Evolutionary conservation across 2,113 vertebrate species (phyloP), one percentile per base, ranked within the genome.

Genomic region (Diglossa brunneiventris): DNA sequence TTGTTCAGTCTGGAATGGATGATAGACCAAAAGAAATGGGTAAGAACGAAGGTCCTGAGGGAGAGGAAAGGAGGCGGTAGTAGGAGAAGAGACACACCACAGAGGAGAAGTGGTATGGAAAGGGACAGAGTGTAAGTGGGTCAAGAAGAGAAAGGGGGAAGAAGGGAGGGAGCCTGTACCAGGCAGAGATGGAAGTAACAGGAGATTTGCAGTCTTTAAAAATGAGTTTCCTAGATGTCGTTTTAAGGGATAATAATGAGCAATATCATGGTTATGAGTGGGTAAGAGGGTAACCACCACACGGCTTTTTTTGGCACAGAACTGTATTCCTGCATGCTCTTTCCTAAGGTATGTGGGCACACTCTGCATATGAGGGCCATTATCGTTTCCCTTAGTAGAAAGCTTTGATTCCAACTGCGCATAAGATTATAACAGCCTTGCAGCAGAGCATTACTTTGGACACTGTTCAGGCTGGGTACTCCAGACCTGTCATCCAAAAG

Each of bases 401-500:
- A 12, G 9, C 41, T 81, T 49, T 27, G 13, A 14, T 46, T 90
- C 39, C 22, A 79, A 5, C 74, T 59, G 6, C 9, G 4, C 6
- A 1, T 39, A 53, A 81, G 50, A 63, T 87, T 33, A 14, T 47
- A 72, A 41, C 27, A 44, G 49, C 79, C 50, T 88, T 33, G 42
- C 33, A 64, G 70, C 53, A 85, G n/a, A 64, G 47, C 52, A 10
- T 78, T 70, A 16, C 11, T 2, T 12, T 53, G 70, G 70, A 61
- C 74, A 69, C 24, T 87, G 31, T 89, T 87, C 66, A 89, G 56
- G 67, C 49, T 87, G 83, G 56, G 28, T 75, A 47, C 73, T 89
- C 68, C 41, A 89, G 58, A 87, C 73, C 35, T 88, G 76, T 67
- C 89, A 73, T 39, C 84, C 75, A 58, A 92, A 88, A 73, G 39